Evolutionary conservation across 2,797 vertebrate species (phyloP).

Genomic region (Syngnathus rostellatus): DNA sequence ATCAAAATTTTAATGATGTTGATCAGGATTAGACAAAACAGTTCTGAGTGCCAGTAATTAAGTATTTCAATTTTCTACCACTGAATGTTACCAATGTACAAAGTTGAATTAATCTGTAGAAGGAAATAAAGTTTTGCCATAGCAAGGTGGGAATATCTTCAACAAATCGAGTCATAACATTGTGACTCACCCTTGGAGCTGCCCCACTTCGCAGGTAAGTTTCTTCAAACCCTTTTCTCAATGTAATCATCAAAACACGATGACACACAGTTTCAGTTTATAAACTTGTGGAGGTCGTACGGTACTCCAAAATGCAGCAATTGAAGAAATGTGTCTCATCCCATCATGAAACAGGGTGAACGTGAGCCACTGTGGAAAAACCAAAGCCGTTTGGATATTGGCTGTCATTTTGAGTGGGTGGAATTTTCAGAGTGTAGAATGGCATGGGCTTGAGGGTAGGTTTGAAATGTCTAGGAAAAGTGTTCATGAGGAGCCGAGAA

Average conservation of each 20-base stretch:
- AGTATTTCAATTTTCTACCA: neutral
- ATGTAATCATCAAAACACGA: neutral
- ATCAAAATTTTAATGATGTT: too few relatives aligned
- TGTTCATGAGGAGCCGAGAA: neutral
- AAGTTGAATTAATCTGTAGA: neutral
- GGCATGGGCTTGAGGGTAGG: neutral
- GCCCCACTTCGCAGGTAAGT: neutral
- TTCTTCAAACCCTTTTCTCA: neutral
- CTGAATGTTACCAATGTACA: neutral
- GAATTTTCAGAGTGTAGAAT: neutral
- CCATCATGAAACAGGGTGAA: neutral
- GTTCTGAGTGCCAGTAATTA: neutral
- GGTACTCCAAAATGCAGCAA: neutral
- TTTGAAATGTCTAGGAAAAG: slow-evolving; percentile 11
- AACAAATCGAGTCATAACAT: neutral
- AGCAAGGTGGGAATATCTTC: neutral
- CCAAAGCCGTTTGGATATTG: neutral
- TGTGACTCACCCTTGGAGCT: neutral
- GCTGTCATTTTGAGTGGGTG: neutral
- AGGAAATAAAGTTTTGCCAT: neutral
- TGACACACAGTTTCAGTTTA: neutral
- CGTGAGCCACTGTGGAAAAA: neutral
- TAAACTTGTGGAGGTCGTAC: neutral
- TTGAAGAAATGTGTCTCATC: neutral
- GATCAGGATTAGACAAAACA: too few relatives aligned